A percentile compares a stretch with the other conserved stretches of the same genome.
phyloP scores from a whole-genome alignment of 2,113 vertebrate species.

The Brachionichthys hirsutus region DNA sequence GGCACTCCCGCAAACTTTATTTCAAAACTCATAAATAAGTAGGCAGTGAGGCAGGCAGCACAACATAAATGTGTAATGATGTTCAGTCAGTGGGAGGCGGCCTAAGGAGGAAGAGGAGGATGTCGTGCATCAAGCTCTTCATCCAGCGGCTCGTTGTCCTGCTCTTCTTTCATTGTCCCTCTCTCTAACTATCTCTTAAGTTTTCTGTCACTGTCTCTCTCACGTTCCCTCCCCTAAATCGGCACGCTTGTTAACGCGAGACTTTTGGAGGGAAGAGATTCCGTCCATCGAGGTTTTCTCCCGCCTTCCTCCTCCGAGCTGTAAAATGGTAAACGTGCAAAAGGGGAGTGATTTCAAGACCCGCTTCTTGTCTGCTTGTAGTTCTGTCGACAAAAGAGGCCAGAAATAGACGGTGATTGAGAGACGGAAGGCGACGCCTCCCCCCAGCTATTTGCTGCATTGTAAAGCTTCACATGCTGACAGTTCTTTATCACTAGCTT shows the following conservation, averaged over 20 bases:
- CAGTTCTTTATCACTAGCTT: slow-evolving; percentile 55
- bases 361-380: slow-evolving; percentile 13
- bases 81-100: slow-evolving; percentile 7
- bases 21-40: background rate
- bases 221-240: slow-evolving; percentile 39
- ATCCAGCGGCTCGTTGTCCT: slow-evolving; percentile 42
- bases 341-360: slow-evolving; percentile 24
- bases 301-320: slow-evolving; percentile 8
- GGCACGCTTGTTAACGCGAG: slow-evolving; percentile 48
- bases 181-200: slow-evolving; percentile 41
- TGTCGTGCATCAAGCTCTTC: slow-evolving; percentile 16
- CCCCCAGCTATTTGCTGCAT: slow-evolving; percentile 42
- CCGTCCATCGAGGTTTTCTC: slow-evolving; percentile 38
- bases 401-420: slow-evolving; percentile 31
- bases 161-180: slow-evolving; percentile 30
- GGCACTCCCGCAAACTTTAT: background rate
- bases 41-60: background rate
- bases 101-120: background rate
- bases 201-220: slow-evolving; percentile 37
- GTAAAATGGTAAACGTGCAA: slow-evolving; percentile 27
- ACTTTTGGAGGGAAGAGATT: slow-evolving; percentile 37
- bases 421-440: slow-evolving; percentile 19
- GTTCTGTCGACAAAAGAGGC: slow-evolving; percentile 16
- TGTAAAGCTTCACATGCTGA: slow-evolving; percentile 40
- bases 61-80: too few species aligned